Base-by-base conservation (phyloP, 2,888 invertebrate genomes). In the Drosophila limbata region DNA sequence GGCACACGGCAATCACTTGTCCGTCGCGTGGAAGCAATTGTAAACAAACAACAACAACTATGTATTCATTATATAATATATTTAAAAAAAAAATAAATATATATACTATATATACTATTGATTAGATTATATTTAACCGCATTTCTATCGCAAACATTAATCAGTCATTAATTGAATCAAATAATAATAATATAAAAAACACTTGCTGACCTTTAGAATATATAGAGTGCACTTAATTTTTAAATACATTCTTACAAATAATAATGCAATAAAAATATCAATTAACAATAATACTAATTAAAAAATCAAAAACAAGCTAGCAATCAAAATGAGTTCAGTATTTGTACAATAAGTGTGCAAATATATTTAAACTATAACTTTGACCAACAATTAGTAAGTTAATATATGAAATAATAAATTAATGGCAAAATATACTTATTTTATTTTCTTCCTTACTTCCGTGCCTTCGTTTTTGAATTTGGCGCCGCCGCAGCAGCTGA, bases 1-100 rank as follows among this genome's bases (percentile, higher is more conserved):
- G 76, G 76, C 79, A 76, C 76, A 76, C 79, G 76, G 76, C 69
- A 84, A 84, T 88, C 84, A 88, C 84, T 84, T 83, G 55, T 35
- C 37, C 48, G 77, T 48, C 83, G 86, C 84, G 88, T 80, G 83
- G 67, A 65, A 35, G 15, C 63, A 52, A 44, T 44, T 74, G 76
- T 76, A 77, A 79, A 79, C 77, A 76, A 53, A 15, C 33, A n/a
- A 31, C 25, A 25, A 25, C 25, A 25, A 25, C 25, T 10, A 33
- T 8, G 39, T 11, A 33, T 11, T 35, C 51, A 59, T 48, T 17
- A 31, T 13, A 35, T 59, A n/a, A 45, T 39, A 40, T 15, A 40
- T 52, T 37, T 56, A 13, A 33, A 37, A 31, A 45, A n/a, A 35
- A 70, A 48, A 40, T 35, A 31, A 1, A 25, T 25, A 25, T 19